Base-by-base conservation (phyloP, 1,140 invertebrate species). In the Lucilia cuprina region DNA sequence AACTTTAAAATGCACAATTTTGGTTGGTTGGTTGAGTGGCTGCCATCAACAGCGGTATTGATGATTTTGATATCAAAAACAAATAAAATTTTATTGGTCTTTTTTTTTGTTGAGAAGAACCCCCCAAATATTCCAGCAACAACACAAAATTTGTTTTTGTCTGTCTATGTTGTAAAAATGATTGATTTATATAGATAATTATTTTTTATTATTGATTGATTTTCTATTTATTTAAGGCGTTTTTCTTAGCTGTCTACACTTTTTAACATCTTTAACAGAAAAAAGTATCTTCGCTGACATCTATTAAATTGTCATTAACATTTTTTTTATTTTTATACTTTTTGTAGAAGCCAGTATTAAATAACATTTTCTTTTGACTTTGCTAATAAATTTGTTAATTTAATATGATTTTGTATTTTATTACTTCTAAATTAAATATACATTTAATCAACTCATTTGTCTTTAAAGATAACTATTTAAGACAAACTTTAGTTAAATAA, bases 361-460 rank as follows among this genome's bases (percentile, higher is more conserved):
- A 70, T 70, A 70, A 70, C 65, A 60, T 60, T n/a, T n/a, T n/a
- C n/a, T n/a, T n/a, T 60, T 60, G 13, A 7, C 41, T 60, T n/a
- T n/a, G 55, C n/a, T n/a, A 60, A 60, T 60, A 60, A 60, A 60
- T n/a, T n/a, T 60, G 55, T 60, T n/a, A n/a, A 17, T 60, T 60
- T 60, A n/a, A 60, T 60, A n/a, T 12, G 14, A 60, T 60, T 60
- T 60, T 14, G 12, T 50, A n/a, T 60, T 60, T n/a, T 60, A 17
- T 60, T 12, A 17, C 50, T 60, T 60, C 9, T 17, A n/a, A 17
- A n/a, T 60, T 60, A 60, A 60, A 60, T 60, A n/a, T 7, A 17
- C n/a, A 60, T 60, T 60, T 60, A 60, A 60, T 60, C 55, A 60
- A 60, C 55, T 60, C 55, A 60, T 60, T 60, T 60, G 55, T 60